Conservation (phyloP, 2,113 vertebrate species). For the Halichoeres trimaculatus region DNA sequence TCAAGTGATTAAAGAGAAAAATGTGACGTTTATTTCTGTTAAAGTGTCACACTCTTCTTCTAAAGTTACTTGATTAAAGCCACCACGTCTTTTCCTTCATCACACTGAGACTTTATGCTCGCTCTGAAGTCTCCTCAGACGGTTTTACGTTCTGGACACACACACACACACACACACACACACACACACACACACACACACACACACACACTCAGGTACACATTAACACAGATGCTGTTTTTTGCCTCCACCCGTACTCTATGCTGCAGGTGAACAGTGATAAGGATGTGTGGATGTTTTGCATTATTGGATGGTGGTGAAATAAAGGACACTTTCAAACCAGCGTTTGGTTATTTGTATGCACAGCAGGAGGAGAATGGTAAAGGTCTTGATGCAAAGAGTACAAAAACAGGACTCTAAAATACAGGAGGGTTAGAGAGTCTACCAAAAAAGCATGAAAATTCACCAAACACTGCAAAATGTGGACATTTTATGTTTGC, state of each 20-base stretch:
- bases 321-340: constrained; percentile 8
- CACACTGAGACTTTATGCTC: not conserved
- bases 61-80: constrained; percentile 11
- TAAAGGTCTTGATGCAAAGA: not conserved
- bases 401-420: not conserved
- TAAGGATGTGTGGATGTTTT: constrained; percentile 31
- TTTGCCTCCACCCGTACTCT: constrained; percentile 13
- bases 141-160: constrained; percentile 36
- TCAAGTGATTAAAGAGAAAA: not conserved
- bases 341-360: constrained; percentile 16
- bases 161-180: not conserved
- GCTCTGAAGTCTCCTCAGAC: constrained; percentile 19
- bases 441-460: too few species aligned
- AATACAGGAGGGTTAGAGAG: too few species aligned
- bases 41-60: constrained; percentile 7
- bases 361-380: not conserved
- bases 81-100: not conserved
- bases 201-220: not conserved
- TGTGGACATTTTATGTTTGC: too few species aligned
- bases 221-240: not conserved
- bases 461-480: too few species aligned
- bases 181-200: constrained; percentile 3
- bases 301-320: not conserved
- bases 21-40: constrained; percentile 7
- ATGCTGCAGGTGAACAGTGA: constrained; percentile 16